Evolutionary conservation across 2,797 vertebrate species (phyloP), one percentile per base, ranked within the genome.

Genomic region (Sarcophilus harrisii): DNA sequence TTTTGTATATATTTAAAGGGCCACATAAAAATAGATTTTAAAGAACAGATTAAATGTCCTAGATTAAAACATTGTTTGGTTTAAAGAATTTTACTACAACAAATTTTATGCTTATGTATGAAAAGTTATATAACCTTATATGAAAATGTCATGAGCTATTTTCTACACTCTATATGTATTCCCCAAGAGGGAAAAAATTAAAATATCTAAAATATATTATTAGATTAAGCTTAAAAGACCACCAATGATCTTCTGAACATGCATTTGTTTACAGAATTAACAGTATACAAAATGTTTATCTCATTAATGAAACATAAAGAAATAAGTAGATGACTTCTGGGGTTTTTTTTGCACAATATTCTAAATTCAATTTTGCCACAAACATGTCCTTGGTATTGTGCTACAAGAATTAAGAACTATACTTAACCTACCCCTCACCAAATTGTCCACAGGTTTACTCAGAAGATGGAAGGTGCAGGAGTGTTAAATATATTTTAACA

Each of bases 1-100:
- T 98, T 99, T 98, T 98, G 99, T 98, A 99, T 99, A 99, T 99
- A 98, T 99, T 97, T 99, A 98, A 99, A 99, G 99, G 99, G 99
- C 99, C 99, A 99, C 99, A 99, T 98, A 99, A 99, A 99, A 99
- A 99, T 99, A 98, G 96, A 99, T 98, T 99, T 87, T 98, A 98
- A 98, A 98, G 99, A 99, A 99, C 98, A 98, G 99, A 99, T 99
- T 99, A 99, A 98, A 98, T 98, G 97, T 98, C 98, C 98, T 99
- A 99, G 98, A 99, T 98, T 98, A 98, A 98, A 98, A 98, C 73
- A 87, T 87, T 95, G 98, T 99, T 99, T 99, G 98, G 98, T 98
- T 99, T 98, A 98, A 98, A 98, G 98, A 99, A 98, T 98, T 98
- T 99, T 98, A 87, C 98, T 98, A 98, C 98, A 99, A 98, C 98